Percentiles rank a stretch among this genome's conserved stretches.
Conservation (phyloP, 2,113 vertebrate genomes). For the Centropus bengalensis region DNA sequence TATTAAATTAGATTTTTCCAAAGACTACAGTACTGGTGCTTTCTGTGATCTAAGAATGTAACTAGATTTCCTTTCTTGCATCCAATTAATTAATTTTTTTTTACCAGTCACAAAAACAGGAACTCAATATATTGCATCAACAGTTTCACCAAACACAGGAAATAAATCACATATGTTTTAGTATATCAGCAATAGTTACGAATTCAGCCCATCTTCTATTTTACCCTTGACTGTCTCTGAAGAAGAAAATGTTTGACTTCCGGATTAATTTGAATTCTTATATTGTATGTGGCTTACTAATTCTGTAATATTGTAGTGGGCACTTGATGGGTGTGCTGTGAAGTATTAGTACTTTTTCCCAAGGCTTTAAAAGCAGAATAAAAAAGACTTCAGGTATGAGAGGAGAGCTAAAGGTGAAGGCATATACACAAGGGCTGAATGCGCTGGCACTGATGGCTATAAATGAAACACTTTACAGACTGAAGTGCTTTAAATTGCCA, state of each 20-base stretch:
- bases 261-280: background rate
- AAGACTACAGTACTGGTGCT: background rate
- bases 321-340: background rate
- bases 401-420: background rate
- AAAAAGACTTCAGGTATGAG: background rate
- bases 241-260: background rate
- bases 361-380: background rate
- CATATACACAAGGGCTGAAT: background rate
- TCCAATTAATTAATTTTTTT: background rate
- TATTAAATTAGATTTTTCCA: background rate
- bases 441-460: background rate
- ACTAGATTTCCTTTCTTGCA: background rate
- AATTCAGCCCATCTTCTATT: background rate
- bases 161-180: background rate
- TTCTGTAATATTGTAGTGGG: background rate
- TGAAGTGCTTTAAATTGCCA: slow-evolving; percentile 5
- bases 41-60: background rate
- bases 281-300: background rate
- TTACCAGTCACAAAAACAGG: background rate
- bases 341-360: background rate
- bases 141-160: background rate
- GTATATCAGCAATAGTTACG: background rate
- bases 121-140: background rate
- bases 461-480: slow-evolving; percentile 17
- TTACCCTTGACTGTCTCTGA: background rate